A percentile compares a stretch with the other conserved stretches of the same genome.
These are phyloP conservation scores for Microplitis deprimator DNA, from an alignment of 2,888 invertebrate genomes.

Conservation along the genomic window DNA sequence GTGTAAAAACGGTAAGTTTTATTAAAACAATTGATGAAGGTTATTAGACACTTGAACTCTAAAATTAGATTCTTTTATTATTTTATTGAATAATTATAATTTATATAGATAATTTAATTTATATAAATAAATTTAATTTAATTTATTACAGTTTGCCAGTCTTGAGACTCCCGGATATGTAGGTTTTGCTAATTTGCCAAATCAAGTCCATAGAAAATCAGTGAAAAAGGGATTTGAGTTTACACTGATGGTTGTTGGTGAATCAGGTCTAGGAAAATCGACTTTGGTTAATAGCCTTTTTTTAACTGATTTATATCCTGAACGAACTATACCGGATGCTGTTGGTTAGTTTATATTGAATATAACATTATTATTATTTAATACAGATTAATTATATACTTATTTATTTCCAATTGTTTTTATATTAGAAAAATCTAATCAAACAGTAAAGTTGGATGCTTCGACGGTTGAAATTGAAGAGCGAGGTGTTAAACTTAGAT, in stretches of 20 bases:
- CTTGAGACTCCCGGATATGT: slow-evolving; percentile 91
- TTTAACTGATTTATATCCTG: slow-evolving; percentile 94
- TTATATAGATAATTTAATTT: neutral
- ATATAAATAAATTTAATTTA: slow-evolving; percentile 9
- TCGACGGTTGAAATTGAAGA: slow-evolving; percentile 98
- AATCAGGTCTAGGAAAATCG: slow-evolving; percentile 93
- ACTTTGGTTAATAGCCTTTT: slow-evolving; percentile 96
- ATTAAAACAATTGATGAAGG: neutral
- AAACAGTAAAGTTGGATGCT: slow-evolving; percentile 94
- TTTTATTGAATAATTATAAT: neutral
- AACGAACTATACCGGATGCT: slow-evolving; percentile 90
- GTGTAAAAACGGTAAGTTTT: slow-evolving; percentile 66
- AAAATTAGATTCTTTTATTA: neutral
- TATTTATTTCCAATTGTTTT: slow-evolving; percentile 20
- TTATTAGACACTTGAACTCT: neutral
- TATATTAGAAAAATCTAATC: slow-evolving; percentile 85
- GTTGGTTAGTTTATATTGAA: slow-evolving; percentile 76
- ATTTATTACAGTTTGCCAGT: slow-evolving; percentile 80
- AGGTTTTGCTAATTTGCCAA: slow-evolving; percentile 95
- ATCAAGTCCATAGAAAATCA: slow-evolving; percentile 96
- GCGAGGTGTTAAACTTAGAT: slow-evolving; percentile 90
- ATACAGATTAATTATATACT: neutral
- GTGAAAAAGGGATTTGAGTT: slow-evolving; percentile 99
- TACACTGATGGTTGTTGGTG: slow-evolving; percentile 95
- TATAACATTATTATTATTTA: slow-evolving; percentile 8